Base-by-base conservation (phyloP, 2,888 invertebrate species). In the Drosophila merina region DNA sequence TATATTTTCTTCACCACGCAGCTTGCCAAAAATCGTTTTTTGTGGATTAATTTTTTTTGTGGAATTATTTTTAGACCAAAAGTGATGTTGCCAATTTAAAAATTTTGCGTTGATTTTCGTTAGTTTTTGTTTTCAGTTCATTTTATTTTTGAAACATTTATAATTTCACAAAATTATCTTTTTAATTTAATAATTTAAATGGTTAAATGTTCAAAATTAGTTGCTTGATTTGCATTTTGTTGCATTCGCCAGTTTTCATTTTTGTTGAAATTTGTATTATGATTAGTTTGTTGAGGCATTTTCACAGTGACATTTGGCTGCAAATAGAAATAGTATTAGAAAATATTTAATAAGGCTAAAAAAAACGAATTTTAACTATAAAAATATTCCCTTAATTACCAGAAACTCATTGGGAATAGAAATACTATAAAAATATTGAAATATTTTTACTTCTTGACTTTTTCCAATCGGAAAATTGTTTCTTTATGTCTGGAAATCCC, bases 241-340 rank as follows among this genome's bases (percentile, higher is more conserved):
- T 59, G 86, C 62, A 55, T 74, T 56, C 52, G 75, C 42, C 60
- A 64, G 52, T 48, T 68, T 42, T 36, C 52, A 57, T 67, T 68
- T 44, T 55, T 57, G 60, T 75, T 75, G 57, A 69, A 74, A 48
- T 59, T 45, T 49, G 64, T 52, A 36, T 66, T 68, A 67, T 71
- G 58, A 58, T 83, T 76, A 50, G 74, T 79, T 82, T 71, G 60
- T 66, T 49, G 68, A 75, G 83, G 72, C 82, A 83, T 83, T 83
- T 83, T 83, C 75, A 83, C 86, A 80, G 78, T 78, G 76, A 83
- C 82, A 83, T 83, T 82, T 75, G 77, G 74, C 82, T 83, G 77
- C 14, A 75, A 78, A 8, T 66, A 71, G 20, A 49, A 12, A 66
- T n/a, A 48, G 33, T 49, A 45, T 40, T 42, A 57, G 33, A 33